These are phyloP conservation scores for Spialia ferax DNA, from an alignment of 2,888 invertebrate genomes.

Conservation along the genomic window DNA sequence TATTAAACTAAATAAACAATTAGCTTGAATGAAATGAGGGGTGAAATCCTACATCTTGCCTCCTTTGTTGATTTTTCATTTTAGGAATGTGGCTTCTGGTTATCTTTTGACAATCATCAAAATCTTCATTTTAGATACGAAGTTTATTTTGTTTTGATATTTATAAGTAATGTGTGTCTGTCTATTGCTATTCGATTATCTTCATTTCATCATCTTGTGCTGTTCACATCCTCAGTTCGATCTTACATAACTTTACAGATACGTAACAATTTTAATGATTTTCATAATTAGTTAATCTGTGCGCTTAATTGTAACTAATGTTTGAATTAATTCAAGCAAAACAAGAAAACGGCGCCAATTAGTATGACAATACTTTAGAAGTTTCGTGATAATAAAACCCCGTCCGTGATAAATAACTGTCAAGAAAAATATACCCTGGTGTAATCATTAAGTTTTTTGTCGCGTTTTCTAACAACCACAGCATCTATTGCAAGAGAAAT, in stretches of 20 bases:
- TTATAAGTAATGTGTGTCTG: too few species aligned
- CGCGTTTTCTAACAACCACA: neutral
- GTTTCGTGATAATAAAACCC: slow-evolving; percentile 30
- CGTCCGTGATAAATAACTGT: too few species aligned
- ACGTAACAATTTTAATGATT: neutral
- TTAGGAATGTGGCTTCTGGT: too few species aligned
- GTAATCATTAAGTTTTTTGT: neutral
- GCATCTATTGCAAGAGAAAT: neutral
- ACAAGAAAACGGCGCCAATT: slow-evolving; percentile 3
- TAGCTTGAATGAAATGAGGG: too few species aligned
- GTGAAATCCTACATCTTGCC: too few species aligned
- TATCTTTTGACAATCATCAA: too few species aligned
- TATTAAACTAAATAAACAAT: too few species aligned
- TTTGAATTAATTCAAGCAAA: slow-evolving; percentile 10
- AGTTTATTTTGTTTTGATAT: too few species aligned
- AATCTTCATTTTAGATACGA: too few species aligned
- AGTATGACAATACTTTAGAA: slow-evolving; percentile 10
- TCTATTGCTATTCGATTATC: too few species aligned
- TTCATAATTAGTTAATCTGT: neutral
- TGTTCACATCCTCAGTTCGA: neutral
- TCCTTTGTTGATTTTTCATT: too few species aligned
- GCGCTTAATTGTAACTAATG: slow-evolving; percentile 1
- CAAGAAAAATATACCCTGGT: neutral
- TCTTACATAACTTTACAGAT: neutral
- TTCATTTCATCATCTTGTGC: too few species aligned